Base-by-base conservation (phyloP, 2,888 invertebrate genomes). In the Dasysyrphus tricinctus region DNA sequence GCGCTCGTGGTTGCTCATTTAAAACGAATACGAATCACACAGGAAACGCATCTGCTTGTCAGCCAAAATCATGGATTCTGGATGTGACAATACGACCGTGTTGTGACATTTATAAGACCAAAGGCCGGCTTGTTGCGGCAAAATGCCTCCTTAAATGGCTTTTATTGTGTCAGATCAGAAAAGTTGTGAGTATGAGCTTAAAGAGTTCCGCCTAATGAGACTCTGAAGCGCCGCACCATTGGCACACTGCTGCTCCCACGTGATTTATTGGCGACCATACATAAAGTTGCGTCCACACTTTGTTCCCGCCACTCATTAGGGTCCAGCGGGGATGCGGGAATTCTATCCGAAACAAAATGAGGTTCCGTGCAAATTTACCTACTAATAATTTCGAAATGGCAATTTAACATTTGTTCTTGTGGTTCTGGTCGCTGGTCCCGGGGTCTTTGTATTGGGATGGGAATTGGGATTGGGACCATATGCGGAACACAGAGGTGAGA, bases 301-400 rank as follows among this genome's bases (percentile, higher is more conserved):
- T 80, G 72, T 84, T 80, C 76, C 84, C 80, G 80, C 67, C 84
- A 75, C 14, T 47, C 24, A 69, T 59, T 59, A 32, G 29, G 72
- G 72, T 37, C 63, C 76, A 51, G 57, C 16, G 12, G n/a, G 34
- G n/a, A 44, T 37, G 69, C 69, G 63, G 63, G 6, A 49, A 16
- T 19, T 56, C 54, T 59, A 34, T 34, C 59, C 72, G 16, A 75
- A 61, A 70, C 85, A 59, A 74, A 86, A 81, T 86, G 78, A 74
- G 78, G 74, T 78, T 77, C 78, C 78, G 81, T 74, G 85, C 81
- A 82, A 86, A 86, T 86, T 85, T 86, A n/a, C n/a, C n/a, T n/a
- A 86, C 85, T 78, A 86, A 86, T 86, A 86, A 81, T 86, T 86
- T 56, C 78, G 70, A 81, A 73, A 77, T 77, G 81, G 77, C 77